Evolutionary conservation across 2,888 invertebrate species (phyloP).

Genomic region (Microplitis deprimator): DNA sequence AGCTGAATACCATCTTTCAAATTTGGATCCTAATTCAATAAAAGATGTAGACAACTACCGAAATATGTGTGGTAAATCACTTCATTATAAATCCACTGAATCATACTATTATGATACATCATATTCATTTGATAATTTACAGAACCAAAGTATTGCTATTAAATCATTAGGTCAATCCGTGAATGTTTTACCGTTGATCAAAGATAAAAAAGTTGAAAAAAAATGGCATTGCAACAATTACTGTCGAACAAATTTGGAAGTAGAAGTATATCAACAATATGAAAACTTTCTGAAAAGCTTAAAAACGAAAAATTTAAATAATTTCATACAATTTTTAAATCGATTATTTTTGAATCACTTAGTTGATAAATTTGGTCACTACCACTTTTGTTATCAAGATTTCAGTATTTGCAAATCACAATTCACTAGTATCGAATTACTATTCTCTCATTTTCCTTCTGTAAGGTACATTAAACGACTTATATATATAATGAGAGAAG

Average conservation of each 20-base stretch:
- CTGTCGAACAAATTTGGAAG: no score
- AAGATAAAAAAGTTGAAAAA: not conserved
- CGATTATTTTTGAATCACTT: no score
- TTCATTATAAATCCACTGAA: conserved; percentile 6
- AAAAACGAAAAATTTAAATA: no score
- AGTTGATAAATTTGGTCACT: not conserved
- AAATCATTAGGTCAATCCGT: not conserved
- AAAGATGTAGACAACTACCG: not conserved
- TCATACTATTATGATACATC: conserved; percentile 28
- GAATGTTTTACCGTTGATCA: not conserved
- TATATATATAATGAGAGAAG: not conserved
- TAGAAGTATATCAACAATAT: not conserved
- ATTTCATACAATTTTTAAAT: no score
- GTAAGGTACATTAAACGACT: not conserved
- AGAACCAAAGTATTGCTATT: not conserved
- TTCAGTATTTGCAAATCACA: not conserved
- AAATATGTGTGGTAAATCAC: conserved; percentile 8
- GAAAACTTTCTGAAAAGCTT: not conserved
- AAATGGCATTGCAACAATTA: not conserved
- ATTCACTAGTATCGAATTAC: not conserved
- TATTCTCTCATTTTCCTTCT: not conserved
- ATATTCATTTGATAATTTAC: conserved; percentile 6
- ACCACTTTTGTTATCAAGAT: not conserved
- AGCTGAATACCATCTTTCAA: not conserved
- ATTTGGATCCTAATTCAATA: no score